Evolutionary conservation across 2,797 vertebrate genomes (phyloP).

Genomic region (Macroramphosus scolopax): DNA sequence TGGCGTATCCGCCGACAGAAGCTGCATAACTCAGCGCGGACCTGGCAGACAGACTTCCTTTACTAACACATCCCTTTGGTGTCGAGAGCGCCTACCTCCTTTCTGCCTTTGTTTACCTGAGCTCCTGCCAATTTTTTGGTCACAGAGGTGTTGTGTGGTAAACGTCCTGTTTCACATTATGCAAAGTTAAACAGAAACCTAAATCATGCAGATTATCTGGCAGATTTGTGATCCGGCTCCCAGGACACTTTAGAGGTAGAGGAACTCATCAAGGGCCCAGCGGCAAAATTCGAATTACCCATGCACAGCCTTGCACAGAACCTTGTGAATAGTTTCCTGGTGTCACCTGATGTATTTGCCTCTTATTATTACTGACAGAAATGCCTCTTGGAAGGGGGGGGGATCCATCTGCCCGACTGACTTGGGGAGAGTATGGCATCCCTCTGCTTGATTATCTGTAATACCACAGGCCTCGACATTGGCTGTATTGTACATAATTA

Average conservation of each 20-base stretch:
- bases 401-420: slow-evolving; percentile 66
- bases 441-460: slow-evolving; percentile 63
- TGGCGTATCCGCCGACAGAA: not conserved
- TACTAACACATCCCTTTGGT: slow-evolving; percentile 1
- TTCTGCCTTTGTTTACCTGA: slow-evolving; percentile 18
- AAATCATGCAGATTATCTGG: slow-evolving; percentile 55
- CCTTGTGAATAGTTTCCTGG: slow-evolving; percentile 67
- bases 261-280: slow-evolving; percentile 59
- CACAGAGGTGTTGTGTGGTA: slow-evolving; percentile 1
- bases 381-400: slow-evolving; percentile 67
- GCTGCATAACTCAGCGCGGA: slow-evolving; percentile 5
- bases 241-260: slow-evolving; percentile 55
- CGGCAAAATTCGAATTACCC: slow-evolving; percentile 68
- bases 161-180: slow-evolving; percentile 30
- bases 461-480: slow-evolving; percentile 54
- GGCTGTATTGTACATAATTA: slow-evolving; percentile 68
- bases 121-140: slow-evolving; percentile 8
- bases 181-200: slow-evolving; percentile 38
- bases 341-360: slow-evolving; percentile 70
- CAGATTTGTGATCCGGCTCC: slow-evolving; percentile 53
- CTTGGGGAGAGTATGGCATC: slow-evolving; percentile 56
- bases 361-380: slow-evolving; percentile 74
- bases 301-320: slow-evolving; percentile 60
- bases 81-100: not conserved
- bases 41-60: slow-evolving; percentile 15